Percentiles rank a stretch among this genome's conserved stretches.
These are phyloP conservation scores for Sphenopsis melanotis DNA, from an alignment of 2,797 vertebrate genomes.

Conservation along the genomic window DNA sequence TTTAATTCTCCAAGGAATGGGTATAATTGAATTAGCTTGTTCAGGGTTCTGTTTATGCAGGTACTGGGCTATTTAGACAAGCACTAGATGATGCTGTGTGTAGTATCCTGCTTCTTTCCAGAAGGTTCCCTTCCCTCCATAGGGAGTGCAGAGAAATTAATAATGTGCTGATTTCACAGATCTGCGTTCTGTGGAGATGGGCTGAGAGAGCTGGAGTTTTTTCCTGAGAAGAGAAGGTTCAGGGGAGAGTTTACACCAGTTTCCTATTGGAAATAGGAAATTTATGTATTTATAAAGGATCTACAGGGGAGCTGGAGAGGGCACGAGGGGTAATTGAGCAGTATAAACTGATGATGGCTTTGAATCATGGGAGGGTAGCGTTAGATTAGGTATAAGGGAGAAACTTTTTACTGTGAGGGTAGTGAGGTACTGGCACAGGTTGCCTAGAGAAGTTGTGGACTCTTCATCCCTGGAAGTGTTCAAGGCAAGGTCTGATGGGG, in stretches of 20 bases:
- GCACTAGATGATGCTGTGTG: not conserved
- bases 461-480: not conserved
- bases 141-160: not conserved
- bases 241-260: no score
- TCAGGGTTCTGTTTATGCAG: not conserved
- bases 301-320: not conserved
- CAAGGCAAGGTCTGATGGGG: not conserved
- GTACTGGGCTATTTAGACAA: not conserved
- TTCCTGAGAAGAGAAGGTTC: not conserved
- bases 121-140: not conserved
- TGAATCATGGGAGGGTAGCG: rapidly evolving
- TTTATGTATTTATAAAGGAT: not conserved
- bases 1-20: not conserved
- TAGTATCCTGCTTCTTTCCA: not conserved
- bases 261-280: not conserved
- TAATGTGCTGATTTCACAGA: not conserved
- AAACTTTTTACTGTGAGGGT: not conserved
- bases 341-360: not conserved
- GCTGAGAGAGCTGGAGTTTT: not conserved
- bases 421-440: no score
- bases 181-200: not conserved
- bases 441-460: not conserved
- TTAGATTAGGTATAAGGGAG: no score
- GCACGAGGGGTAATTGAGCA: not conserved
- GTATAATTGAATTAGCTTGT: not conserved